Evolutionary conservation across 2,888 invertebrate genomes (phyloP).

Genomic region (Pseudeuparius sepicola): DNA sequence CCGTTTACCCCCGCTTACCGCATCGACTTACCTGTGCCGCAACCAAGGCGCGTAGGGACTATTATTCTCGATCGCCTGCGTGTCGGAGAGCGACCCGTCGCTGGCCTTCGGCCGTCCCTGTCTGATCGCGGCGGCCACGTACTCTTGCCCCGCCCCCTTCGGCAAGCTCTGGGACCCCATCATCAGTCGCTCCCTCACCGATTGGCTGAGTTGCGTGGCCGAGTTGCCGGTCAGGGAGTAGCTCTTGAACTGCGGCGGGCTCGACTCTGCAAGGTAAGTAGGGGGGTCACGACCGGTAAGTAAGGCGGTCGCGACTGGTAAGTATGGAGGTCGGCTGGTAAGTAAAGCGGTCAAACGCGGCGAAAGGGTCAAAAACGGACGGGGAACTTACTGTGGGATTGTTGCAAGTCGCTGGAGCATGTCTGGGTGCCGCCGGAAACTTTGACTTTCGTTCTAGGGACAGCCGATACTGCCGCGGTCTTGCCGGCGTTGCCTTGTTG

Average conservation of each 20-base stretch:
- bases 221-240: conserved; percentile 77
- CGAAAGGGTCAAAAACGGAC: background rate
- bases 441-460: conserved; percentile 78
- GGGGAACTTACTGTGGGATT: conserved; percentile 27
- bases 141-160: conserved; percentile 46
- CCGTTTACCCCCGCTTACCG: background rate
- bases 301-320: no score
- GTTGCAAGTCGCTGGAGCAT: conserved; percentile 39
- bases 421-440: conserved; percentile 87
- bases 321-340: background rate
- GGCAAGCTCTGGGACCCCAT: conserved; percentile 81
- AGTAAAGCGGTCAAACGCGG: background rate
- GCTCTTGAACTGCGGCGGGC: conserved; percentile 71
- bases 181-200: conserved; percentile 71
- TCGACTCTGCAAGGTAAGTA: conserved; percentile 49
- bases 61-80: conserved; percentile 73
- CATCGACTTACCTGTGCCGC: conserved; percentile 58
- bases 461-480: conserved; percentile 77
- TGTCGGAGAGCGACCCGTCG: conserved; percentile 79
- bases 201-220: conserved; percentile 78
- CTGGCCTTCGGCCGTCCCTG: conserved; percentile 42
- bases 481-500: conserved; percentile 35
- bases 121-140: conserved; percentile 17
- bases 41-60: conserved; percentile 81
- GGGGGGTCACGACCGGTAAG: no score